A percentile compares a stretch with the other conserved stretches of the same genome.
Evolutionary conservation across 2,113 vertebrate genomes (phyloP).

Genomic region (Struthidea cinerea): DNA sequence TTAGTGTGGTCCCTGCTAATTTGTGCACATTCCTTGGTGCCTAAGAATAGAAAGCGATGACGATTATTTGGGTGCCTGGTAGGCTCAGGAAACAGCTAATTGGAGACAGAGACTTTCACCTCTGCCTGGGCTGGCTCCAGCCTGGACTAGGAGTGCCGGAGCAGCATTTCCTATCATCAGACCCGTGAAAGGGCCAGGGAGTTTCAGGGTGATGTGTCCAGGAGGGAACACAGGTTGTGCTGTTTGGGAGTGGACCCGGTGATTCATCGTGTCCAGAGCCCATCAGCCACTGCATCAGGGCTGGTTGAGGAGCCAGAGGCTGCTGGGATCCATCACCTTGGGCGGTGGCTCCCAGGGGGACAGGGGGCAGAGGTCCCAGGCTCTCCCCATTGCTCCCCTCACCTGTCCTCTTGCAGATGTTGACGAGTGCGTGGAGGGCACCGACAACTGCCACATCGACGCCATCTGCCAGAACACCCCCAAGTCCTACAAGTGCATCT

Average conservation of each 20-base stretch:
- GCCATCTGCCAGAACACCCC: constrained; percentile 98
- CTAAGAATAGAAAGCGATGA: constrained; percentile 5
- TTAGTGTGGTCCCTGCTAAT: background rate
- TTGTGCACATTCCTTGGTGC: background rate
- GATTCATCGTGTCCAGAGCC: background rate
- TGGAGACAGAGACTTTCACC: constrained; percentile 42
- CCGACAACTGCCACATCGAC: constrained; percentile 94
- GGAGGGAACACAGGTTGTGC: background rate
- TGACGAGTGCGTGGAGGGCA: constrained; percentile 90
- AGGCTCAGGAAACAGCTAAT: constrained; percentile 25
- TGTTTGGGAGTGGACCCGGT: background rate
- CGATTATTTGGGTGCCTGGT: constrained; percentile 35
- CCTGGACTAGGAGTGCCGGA: background rate
- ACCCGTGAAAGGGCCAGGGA: background rate
- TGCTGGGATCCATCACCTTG: background rate
- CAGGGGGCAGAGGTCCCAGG: rapidly evolving
- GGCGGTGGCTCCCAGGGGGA: background rate
- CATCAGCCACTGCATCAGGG: rapidly evolving
- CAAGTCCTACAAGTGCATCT: constrained; percentile 94
- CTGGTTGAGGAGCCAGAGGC: background rate
- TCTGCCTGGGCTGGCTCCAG: constrained; percentile 10
- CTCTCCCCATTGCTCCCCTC: background rate
- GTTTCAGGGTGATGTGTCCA: background rate
- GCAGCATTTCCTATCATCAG: background rate
- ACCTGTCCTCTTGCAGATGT: constrained; percentile 78